Conservation (phyloP, 2,113 vertebrate genomes). For the Puffinus mauretanicus region DNA sequence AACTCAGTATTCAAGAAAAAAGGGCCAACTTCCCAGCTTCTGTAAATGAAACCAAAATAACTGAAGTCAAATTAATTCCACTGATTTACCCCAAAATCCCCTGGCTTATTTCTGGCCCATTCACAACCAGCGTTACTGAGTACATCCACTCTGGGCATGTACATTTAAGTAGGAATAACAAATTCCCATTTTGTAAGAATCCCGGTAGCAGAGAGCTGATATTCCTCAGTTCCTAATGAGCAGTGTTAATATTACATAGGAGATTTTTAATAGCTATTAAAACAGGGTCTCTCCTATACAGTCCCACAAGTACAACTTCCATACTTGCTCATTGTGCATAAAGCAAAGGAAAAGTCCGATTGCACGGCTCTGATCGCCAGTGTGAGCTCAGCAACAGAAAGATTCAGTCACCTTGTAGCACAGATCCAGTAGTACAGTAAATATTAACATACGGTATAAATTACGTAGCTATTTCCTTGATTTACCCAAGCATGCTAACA, state of each 20-base stretch:
- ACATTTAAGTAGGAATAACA: neutral
- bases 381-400: neutral
- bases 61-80: neutral
- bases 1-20: neutral
- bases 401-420: neutral
- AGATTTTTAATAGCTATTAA: neutral
- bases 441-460: neutral
- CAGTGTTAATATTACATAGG: too few species aligned
- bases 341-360: neutral
- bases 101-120: neutral
- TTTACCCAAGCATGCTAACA: neutral
- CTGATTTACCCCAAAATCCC: neutral
- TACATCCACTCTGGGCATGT: neutral
- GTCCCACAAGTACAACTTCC: neutral
- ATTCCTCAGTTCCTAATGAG: neutral
- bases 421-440: neutral
- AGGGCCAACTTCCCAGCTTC: neutral
- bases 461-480: neutral
- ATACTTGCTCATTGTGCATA: neutral
- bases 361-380: neutral
- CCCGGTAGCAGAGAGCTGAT: neutral
- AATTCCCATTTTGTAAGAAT: neutral
- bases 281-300: neutral
- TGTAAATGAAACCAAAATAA: slow-evolving; percentile 21
- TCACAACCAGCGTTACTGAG: neutral